Evolutionary conservation across 2,797 vertebrate species (phyloP).

Genomic region (Loris lydekkerianus): DNA sequence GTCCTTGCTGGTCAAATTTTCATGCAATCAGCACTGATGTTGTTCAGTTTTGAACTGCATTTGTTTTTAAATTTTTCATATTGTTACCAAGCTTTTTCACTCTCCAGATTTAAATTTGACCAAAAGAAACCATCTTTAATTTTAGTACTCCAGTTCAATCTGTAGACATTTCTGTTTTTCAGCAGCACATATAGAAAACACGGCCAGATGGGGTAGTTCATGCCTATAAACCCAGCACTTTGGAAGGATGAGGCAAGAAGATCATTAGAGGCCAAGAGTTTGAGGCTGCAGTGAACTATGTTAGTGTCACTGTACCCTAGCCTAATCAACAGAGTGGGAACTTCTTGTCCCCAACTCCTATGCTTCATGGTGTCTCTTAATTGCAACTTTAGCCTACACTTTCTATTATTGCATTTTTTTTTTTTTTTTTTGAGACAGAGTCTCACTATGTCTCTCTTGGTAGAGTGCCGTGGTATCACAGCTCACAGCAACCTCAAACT

Average conservation of each 20-base stretch:
- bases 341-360: fast-evolving
- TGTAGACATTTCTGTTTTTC: neutral
- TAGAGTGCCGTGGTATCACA: too few relatives aligned
- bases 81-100: neutral
- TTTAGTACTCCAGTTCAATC: neutral
- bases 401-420: neutral
- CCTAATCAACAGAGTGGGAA: neutral
- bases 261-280: neutral
- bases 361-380: neutral
- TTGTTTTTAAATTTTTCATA: neutral
- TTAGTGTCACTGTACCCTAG: neutral
- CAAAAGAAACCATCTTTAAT: neutral
- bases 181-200: neutral
- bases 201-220: neutral
- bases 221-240: neutral
- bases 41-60: neutral
- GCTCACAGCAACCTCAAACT: too few relatives aligned
- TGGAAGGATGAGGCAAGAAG: neutral
- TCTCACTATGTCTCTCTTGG: too few relatives aligned
- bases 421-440: too few relatives aligned
- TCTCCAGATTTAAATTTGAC: neutral
- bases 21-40: neutral
- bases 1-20: neutral
- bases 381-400: neutral
- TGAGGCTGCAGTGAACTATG: neutral